These are phyloP conservation scores for Anhinga rufa DNA, from an alignment of 2,113 vertebrate species.

Conservation along the genomic window DNA sequence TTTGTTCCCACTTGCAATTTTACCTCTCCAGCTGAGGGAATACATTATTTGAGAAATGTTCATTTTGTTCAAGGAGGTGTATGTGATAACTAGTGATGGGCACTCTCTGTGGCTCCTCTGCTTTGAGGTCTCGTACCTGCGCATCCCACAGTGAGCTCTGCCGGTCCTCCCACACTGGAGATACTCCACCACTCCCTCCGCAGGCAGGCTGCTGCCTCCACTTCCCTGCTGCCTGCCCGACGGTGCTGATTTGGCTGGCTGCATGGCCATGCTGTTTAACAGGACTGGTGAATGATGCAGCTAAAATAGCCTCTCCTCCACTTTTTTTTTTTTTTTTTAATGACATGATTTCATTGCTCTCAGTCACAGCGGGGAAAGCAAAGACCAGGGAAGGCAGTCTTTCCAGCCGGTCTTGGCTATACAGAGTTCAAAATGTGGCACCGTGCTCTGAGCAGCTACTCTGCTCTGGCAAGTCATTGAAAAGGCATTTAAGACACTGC, in stretches of 20 bases:
- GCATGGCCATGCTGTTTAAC: neutral
- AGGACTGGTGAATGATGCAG: neutral
- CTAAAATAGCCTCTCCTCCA: neutral
- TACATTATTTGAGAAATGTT: neutral
- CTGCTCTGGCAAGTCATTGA: neutral
- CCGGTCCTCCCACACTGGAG: neutral
- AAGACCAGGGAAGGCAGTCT: neutral
- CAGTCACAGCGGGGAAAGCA: rapidly evolving
- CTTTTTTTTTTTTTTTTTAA: neutral
- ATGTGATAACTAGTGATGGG: neutral
- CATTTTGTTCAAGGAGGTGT: neutral
- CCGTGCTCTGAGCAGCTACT: neutral
- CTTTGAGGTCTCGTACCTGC: neutral
- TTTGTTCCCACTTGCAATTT: neutral
- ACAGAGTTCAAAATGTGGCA: neutral
- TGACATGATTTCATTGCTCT: neutral
- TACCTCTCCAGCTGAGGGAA: neutral
- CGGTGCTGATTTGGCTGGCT: neutral
- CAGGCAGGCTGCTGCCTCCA: neutral
- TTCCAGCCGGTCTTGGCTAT: neutral
- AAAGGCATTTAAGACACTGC: neutral
- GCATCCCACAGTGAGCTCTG: neutral
- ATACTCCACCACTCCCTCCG: rapidly evolving
- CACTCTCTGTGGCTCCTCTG: neutral
- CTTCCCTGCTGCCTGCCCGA: neutral